A percentile compares a stretch with the other conserved stretches of the same genome.
These are phyloP conservation scores for Macquaria ambigua DNA, from an alignment of 2,113 vertebrate genomes.

Conservation along the genomic window DNA sequence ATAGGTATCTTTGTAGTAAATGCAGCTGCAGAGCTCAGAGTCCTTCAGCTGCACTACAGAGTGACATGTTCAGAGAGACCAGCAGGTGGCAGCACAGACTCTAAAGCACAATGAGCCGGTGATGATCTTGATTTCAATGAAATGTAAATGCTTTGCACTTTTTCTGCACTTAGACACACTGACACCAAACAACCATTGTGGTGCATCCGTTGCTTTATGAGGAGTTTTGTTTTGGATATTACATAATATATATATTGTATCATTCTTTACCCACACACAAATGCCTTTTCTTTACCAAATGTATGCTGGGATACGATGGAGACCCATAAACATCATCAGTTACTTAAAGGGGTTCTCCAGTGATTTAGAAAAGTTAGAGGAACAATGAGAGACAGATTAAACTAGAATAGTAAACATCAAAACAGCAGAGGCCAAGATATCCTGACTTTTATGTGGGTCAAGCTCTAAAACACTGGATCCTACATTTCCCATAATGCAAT, in stretches of 20 bases:
- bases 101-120: background rate
- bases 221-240: background rate
- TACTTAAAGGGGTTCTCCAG: background rate
- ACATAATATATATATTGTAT: background rate
- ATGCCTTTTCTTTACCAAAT: background rate
- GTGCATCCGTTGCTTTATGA: background rate
- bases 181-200: background rate
- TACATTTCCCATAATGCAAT: background rate
- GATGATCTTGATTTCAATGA: background rate
- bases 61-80: background rate
- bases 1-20: background rate
- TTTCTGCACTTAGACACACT: background rate
- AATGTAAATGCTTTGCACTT: too few relatives aligned
- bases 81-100: constrained; percentile 26
- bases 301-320: background rate
- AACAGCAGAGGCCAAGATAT: background rate
- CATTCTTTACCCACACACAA: background rate
- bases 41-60: background rate
- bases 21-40: background rate
- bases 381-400: background rate
- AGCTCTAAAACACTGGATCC: background rate
- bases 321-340: background rate
- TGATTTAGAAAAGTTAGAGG: background rate
- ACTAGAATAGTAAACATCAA: background rate
- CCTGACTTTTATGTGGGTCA: background rate